A percentile compares a stretch with the other conserved stretches of the same genome.
Conservation (phyloP, 2,888 invertebrate species). For the Lycia hirtaria region DNA sequence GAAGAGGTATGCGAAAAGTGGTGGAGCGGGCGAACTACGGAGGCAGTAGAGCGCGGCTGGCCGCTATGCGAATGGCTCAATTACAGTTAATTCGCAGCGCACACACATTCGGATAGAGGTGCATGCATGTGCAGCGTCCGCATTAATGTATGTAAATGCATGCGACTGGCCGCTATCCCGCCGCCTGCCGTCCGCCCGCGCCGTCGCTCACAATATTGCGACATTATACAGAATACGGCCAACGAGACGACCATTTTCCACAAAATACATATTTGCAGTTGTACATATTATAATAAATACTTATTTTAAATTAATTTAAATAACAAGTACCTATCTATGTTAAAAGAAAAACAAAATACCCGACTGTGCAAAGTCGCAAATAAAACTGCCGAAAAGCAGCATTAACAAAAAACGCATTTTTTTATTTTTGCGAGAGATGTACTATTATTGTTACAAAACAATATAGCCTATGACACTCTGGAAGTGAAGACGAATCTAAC, state of each 20-base stretch:
- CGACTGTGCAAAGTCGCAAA: too few species aligned
- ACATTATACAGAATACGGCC: constrained; percentile 82
- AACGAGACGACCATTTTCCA: constrained; percentile 79
- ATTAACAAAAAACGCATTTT: too few species aligned
- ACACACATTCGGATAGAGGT: constrained; percentile 78
- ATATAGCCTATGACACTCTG: too few species aligned
- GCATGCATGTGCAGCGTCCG: constrained; percentile 79
- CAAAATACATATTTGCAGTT: constrained; percentile 80
- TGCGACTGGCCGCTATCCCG: constrained; percentile 80
- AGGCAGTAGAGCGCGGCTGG: constrained; percentile 71
- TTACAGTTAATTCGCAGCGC: constrained; percentile 84
- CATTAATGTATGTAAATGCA: constrained; percentile 85
- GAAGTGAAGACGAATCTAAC: too few species aligned
- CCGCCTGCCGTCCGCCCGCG: constrained; percentile 73
- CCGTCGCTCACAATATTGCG: constrained; percentile 82
- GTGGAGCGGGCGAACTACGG: constrained; percentile 61
- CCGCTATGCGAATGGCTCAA: constrained; percentile 83
- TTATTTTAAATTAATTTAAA: too few species aligned
- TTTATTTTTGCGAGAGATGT: too few species aligned
- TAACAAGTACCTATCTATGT: too few species aligned
- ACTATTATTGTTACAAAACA: too few species aligned
- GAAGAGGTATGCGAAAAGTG: constrained; percentile 44
- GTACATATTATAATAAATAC: too few species aligned
- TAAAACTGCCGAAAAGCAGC: too few species aligned
- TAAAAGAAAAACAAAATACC: too few species aligned